phyloP scores from a whole-genome alignment of 2,888 invertebrate genomes.

The Papilio demoleus region DNA sequence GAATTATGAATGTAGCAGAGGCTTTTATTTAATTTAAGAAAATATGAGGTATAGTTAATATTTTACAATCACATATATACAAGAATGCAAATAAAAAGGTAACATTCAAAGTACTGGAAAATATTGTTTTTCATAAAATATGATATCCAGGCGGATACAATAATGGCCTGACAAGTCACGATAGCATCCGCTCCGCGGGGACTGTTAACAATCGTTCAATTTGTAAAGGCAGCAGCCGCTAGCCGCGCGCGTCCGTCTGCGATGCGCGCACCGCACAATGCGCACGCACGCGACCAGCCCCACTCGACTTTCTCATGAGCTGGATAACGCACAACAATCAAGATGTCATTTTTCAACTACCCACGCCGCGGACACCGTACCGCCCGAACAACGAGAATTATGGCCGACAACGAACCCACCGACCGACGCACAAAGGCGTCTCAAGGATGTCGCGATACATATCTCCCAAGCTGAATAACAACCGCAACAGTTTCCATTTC shows the following conservation, averaged over 20 bases:
- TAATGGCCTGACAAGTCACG: slow-evolving; percentile 76
- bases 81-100: background rate
- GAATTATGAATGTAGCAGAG: background rate
- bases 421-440: slow-evolving; percentile 72
- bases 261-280: slow-evolving; percentile 58
- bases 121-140: slow-evolving; percentile 54
- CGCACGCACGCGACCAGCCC: slow-evolving; percentile 73
- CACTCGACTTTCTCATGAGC: slow-evolving; percentile 78
- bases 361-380: slow-evolving; percentile 73
- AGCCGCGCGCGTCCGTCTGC: slow-evolving; percentile 53
- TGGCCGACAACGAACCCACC: slow-evolving; percentile 78
- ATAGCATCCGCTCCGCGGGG: slow-evolving; percentile 70
- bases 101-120: background rate
- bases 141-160: slow-evolving; percentile 68
- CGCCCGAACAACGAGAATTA: slow-evolving; percentile 74
- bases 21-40: background rate
- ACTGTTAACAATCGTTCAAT: slow-evolving; percentile 82
- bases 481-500: slow-evolving; percentile 63
- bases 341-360: slow-evolving; percentile 84
- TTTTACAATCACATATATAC: background rate
- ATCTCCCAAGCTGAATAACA: slow-evolving; percentile 72
- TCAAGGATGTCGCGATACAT: slow-evolving; percentile 74
- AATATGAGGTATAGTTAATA: background rate
- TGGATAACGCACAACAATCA: slow-evolving; percentile 83
- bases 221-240: slow-evolving; percentile 71